A percentile compares a stretch with the other conserved stretches of the same genome.
Evolutionary conservation across 1,140 invertebrate genomes (phyloP).

Genomic region (Diachasmimorpha longicaudata): DNA sequence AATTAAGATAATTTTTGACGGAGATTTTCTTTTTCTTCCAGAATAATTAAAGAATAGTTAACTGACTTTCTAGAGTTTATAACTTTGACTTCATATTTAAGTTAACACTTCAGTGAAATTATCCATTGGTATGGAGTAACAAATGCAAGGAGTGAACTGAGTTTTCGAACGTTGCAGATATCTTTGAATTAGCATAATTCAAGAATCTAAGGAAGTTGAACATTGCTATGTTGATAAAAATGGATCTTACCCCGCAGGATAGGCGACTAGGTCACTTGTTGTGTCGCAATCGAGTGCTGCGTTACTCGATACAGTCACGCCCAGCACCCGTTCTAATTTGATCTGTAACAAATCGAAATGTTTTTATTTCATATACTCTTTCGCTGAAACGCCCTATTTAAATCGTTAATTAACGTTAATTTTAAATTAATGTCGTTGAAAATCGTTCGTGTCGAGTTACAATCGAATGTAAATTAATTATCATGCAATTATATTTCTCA

Average conservation of each 20-base stretch:
- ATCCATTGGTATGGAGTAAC: neutral
- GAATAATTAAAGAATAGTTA: neutral
- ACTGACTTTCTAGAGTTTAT: neutral
- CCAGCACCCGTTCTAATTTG: constrained; percentile 90
- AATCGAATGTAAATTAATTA: neutral
- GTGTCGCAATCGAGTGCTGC: constrained; percentile 88
- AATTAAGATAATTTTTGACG: neutral
- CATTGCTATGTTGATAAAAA: neutral
- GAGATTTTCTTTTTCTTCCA: neutral
- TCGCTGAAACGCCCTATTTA: neutral
- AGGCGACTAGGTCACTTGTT: constrained; percentile 85
- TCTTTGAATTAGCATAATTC: neutral
- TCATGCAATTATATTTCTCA: neutral
- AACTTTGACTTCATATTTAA: too few relatives aligned
- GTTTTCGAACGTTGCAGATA: neutral
- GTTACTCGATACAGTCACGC: constrained; percentile 90
- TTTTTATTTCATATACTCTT: neutral
- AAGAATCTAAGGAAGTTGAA: neutral
- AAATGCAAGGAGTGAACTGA: neutral
- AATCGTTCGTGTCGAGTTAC: neutral
- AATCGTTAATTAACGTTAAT: neutral
- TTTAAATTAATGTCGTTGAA: neutral
- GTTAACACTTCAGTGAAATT: neutral
- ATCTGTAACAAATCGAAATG: constrained; percentile 74
- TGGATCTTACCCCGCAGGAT: constrained; percentile 90